phyloP scores from a whole-genome alignment of 2,113 vertebrate genomes.

The Protomyctophum bolini region DNA sequence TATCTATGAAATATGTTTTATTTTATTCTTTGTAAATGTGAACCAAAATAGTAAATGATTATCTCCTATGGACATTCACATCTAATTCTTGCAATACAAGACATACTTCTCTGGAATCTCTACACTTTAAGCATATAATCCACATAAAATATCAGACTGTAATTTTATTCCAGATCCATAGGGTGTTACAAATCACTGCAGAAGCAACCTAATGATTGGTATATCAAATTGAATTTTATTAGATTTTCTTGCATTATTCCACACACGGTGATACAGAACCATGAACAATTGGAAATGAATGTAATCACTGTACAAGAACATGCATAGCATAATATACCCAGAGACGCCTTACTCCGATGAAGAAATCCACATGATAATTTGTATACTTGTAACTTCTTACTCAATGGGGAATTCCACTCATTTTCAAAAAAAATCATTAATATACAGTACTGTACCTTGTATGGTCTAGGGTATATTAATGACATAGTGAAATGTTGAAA shows the following conservation, averaged over 20 bases:
- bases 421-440: too few relatives aligned
- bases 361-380: too few relatives aligned
- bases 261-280: constrained; percentile 18
- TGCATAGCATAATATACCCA: background rate
- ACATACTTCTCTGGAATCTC: constrained; percentile 21
- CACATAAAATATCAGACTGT: constrained; percentile 65
- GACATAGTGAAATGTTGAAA: too few relatives aligned
- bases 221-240: constrained; percentile 42
- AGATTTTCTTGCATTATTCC: constrained; percentile 18
- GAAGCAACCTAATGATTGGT: constrained; percentile 41
- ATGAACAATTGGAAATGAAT: constrained; percentile 14
- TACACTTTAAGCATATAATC: constrained; percentile 52
- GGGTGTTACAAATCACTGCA: constrained; percentile 50
- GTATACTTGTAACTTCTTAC: too few relatives aligned
- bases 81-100: constrained; percentile 2
- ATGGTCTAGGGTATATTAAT: too few relatives aligned
- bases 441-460: too few relatives aligned
- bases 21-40: constrained; percentile 1
- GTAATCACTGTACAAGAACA: background rate
- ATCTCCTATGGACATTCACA: constrained; percentile 13
- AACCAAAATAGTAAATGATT: constrained; percentile 13
- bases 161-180: constrained; percentile 58
- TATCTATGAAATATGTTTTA: background rate
- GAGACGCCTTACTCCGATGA: too few relatives aligned
- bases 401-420: too few relatives aligned